Evolutionary conservation across 2,888 invertebrate species (phyloP), one percentile per base, ranked within the genome.

Genomic region (Lampropteryx suffumata): DNA sequence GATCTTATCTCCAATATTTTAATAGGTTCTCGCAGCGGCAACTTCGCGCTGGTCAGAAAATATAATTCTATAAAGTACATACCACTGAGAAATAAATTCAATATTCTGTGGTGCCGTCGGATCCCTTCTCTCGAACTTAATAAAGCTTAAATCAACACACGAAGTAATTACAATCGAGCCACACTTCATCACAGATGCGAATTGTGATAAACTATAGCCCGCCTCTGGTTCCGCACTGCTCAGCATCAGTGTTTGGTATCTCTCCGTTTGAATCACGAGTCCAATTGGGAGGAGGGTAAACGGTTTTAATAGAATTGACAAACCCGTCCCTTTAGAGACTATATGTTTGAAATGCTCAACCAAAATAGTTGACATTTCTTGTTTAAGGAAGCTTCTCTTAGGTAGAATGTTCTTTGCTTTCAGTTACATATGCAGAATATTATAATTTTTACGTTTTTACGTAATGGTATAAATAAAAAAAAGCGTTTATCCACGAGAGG

Each of bases 131-230:
- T 64, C 69, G 65, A 70, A 67, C 72, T 72, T 79, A 84, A 84
- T 88, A 85, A 84, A 83, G 84, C 83, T 87, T 88, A 87, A 86
- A 87, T 85, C 87, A 88, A 89, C 87, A 88, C 80, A 83, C 84
- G 71, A 85, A 84, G 82, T 84, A 88, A 88, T 89, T 87, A 88
- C 87, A 83, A 82, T 79, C 76, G 78, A 79, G 78, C 76, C 74
- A 81, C 84, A 84, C 82, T 84, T 85, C 81, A 84, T 84, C 84
- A 79, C 77, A 82, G 79, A 86, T 85, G 84, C 82, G 83, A 82
- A 85, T 82, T 77, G 79, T 85, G 85, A 87, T 87, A 84, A 82
- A 84, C 76, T 80, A 77, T 76, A 72, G 67, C 65, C 72, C 71
- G 76, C 74, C 74, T 75, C 74, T 69, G 73, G 75, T 78, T 74